Evolutionary conservation across 23 tunicate genomes (phyloP).

Genomic region (Ciona savignyi): DNA sequence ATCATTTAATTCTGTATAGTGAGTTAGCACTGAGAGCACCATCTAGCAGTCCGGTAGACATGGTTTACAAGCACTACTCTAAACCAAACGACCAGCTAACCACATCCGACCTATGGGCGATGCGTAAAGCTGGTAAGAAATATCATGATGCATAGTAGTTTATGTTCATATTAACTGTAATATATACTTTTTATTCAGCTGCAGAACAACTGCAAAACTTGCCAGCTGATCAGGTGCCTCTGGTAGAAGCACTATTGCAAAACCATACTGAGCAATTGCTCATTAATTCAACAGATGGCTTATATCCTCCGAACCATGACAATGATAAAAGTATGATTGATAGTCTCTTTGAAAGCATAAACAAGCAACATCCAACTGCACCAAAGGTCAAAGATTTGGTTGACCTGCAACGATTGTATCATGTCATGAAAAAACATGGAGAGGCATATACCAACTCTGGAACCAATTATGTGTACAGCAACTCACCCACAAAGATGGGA

Average conservation of each 20-base stretch:
- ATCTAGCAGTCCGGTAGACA: slow-evolving; percentile 91
- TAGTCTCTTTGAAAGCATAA: not conserved
- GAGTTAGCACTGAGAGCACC: slow-evolving; percentile 78
- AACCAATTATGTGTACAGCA: slow-evolving; percentile 19
- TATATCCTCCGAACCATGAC: not conserved
- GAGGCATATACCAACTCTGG: slow-evolving; percentile 47
- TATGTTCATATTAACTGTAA: not conserved
- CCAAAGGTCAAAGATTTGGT: slow-evolving; percentile 69
- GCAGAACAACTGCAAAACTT: not conserved
- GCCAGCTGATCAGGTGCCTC: not conserved
- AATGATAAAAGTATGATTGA: not conserved
- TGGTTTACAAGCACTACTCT: slow-evolving; percentile 28
- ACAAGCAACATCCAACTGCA: slow-evolving; percentile 17
- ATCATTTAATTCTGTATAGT: slow-evolving; percentile 15
- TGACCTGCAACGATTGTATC: slow-evolving; percentile 62
- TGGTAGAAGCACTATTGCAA: not conserved
- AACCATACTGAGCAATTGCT: not conserved
- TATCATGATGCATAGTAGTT: not conserved
- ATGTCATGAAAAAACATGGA: slow-evolving; percentile 62
- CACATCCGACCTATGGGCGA: slow-evolving; percentile 11
- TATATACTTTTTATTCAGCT: not conserved
- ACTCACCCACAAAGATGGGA: slow-evolving; percentile 20
- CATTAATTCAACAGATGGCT: not conserved
- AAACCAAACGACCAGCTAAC: not conserved
- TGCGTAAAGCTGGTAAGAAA: slow-evolving; percentile 40